A percentile compares a stretch with the other conserved stretches of the same genome.
phyloP scores from a whole-genome alignment of 2,113 vertebrate genomes.

The Suncus etruscus region DNA sequence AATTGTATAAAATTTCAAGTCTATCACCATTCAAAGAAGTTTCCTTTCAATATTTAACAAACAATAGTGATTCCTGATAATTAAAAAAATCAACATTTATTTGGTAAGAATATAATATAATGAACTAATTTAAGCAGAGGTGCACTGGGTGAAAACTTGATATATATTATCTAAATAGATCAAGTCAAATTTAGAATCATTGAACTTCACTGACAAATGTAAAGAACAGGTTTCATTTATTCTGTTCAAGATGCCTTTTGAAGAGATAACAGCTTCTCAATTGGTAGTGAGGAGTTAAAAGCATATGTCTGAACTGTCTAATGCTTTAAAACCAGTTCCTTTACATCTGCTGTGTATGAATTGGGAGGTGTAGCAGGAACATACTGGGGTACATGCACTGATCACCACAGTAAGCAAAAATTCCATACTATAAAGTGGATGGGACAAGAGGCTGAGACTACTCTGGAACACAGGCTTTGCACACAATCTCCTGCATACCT shows the following conservation, averaged over 20 bases:
- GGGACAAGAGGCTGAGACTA: background rate
- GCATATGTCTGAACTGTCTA: background rate
- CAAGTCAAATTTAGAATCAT: slow-evolving; percentile 32
- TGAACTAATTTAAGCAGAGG: background rate
- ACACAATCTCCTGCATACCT: too few species aligned
- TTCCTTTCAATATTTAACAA: slow-evolving; percentile 13
- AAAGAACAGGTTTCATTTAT: slow-evolving; percentile 31
- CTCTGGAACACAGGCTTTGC: too few species aligned
- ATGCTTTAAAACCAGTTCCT: background rate
- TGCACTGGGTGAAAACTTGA: background rate
- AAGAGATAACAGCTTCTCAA: background rate
- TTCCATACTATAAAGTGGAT: background rate
- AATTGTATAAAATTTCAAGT: slow-evolving; percentile 25
- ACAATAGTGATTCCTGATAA: background rate
- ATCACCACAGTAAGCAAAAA: background rate
- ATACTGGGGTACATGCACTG: background rate
- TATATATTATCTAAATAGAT: background rate
- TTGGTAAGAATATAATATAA: background rate
- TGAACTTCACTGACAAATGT: background rate
- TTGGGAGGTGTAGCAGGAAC: background rate
- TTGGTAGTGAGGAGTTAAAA: background rate
- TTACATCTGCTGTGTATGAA: background rate
- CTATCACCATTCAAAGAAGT: background rate
- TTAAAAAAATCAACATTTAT: slow-evolving; percentile 42
- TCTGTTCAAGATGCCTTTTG: background rate